Percentiles rank a stretch among this genome's conserved stretches.
phyloP scores from a whole-genome alignment of 2,888 invertebrate species.

The Drosophila kambysellisi region DNA sequence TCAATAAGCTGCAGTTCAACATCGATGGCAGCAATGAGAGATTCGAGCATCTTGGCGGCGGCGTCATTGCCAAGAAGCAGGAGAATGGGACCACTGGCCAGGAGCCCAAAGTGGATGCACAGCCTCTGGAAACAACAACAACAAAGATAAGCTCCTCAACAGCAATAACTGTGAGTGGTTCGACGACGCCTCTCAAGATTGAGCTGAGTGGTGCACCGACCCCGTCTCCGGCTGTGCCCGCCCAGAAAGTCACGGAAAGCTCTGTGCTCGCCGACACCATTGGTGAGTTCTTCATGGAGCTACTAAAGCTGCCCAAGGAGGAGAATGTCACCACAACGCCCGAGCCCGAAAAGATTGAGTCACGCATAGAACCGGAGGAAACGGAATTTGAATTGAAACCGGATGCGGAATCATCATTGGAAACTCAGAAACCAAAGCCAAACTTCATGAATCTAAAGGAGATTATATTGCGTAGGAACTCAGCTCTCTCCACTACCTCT shows the following conservation, averaged over 20 bases:
- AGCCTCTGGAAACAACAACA: constrained; percentile 36
- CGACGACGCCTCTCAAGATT: constrained; percentile 26
- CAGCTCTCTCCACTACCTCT: constrained; percentile 14
- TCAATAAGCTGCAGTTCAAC: constrained; percentile 76
- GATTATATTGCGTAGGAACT: constrained; percentile 81
- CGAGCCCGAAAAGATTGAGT: constrained; percentile 85
- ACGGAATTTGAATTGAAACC: constrained; percentile 22
- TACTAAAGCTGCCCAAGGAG: constrained; percentile 82
- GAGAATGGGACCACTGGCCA: constrained; percentile 54
- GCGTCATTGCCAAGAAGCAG: constrained; percentile 84
- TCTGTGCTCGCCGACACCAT: constrained; percentile 82
- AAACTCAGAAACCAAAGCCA: constrained; percentile 62
- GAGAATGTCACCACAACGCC: constrained; percentile 43
- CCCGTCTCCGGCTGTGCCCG: constrained; percentile 5
- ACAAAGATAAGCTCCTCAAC: constrained; percentile 19
- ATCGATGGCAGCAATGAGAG: constrained; percentile 75
- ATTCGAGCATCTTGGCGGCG: constrained; percentile 84
- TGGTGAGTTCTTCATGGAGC: constrained; percentile 83
- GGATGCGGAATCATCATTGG: constrained; percentile 14
- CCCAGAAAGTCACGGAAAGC: constrained; percentile 55
- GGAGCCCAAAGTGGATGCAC: constrained; percentile 18
- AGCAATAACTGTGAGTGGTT: background rate
- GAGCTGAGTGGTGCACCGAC: constrained; percentile 30
- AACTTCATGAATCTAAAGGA: constrained; percentile 85
- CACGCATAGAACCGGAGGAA: constrained; percentile 89